These are phyloP conservation scores for Pyrgilauda ruficollis DNA, from an alignment of 2,113 vertebrate species.

Conservation along the genomic window DNA sequence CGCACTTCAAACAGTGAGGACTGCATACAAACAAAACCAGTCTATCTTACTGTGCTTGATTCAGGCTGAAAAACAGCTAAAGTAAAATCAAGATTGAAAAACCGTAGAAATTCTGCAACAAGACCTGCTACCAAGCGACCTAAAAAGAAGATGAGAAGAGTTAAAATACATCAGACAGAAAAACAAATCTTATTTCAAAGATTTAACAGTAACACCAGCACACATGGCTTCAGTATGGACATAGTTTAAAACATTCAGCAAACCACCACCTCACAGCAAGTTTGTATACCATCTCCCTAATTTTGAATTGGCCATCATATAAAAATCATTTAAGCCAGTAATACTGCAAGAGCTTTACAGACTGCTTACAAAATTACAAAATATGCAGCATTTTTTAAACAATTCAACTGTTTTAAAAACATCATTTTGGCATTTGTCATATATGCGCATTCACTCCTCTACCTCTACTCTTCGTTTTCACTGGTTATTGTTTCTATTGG, in stretches of 20 bases:
- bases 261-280: neutral
- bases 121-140: conserved; percentile 88
- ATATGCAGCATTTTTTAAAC: neutral
- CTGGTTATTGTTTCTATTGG: neutral
- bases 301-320: neutral
- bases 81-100: conserved; percentile 94
- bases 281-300: neutral
- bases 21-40: neutral
- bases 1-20: neutral
- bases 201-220: neutral
- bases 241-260: neutral
- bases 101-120: conserved; percentile 90
- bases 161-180: neutral
- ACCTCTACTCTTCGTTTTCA: neutral
- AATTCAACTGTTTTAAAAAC: neutral
- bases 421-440: neutral
- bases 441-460: neutral
- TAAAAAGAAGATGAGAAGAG: conserved; percentile 40
- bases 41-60: conserved; percentile 83
- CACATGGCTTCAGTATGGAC: neutral
- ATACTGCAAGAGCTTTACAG: neutral
- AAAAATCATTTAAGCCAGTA: neutral
- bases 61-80: conserved; percentile 94
- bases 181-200: neutral
- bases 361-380: neutral